Percentiles rank a stretch among this genome's conserved stretches.
phyloP scores from a whole-genome alignment of 2,888 invertebrate species.

The Zaprionus bogoriensis region DNA sequence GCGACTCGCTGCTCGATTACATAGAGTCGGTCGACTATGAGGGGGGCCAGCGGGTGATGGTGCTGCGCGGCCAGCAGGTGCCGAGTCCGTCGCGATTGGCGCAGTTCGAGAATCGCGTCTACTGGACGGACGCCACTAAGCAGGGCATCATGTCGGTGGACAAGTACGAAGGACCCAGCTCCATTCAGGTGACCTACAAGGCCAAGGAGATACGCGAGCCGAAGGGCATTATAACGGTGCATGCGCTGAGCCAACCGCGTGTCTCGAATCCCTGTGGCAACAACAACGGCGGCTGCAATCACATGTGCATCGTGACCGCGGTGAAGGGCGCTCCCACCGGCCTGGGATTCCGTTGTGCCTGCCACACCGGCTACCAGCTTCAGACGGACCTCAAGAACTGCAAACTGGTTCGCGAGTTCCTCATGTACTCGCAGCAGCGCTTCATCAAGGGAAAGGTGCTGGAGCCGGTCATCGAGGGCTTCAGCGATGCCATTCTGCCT shows the following conservation, averaged over 20 bases:
- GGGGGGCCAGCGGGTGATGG: slow-evolving; percentile 90
- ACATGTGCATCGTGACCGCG: slow-evolving; percentile 96
- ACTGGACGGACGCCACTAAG: slow-evolving; percentile 96
- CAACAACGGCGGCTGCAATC: slow-evolving; percentile 95
- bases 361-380: slow-evolving; percentile 93
- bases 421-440: slow-evolving; percentile 97
- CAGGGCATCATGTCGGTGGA: slow-evolving; percentile 94
- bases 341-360: slow-evolving; percentile 95
- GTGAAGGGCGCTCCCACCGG: slow-evolving; percentile 86
- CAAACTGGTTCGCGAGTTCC: slow-evolving; percentile 91
- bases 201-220: slow-evolving; percentile 92
- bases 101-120: slow-evolving; percentile 92
- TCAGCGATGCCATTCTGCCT: slow-evolving; percentile 97
- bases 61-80: slow-evolving; percentile 91
- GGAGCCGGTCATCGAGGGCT: slow-evolving; percentile 93
- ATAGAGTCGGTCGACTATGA: slow-evolving; percentile 98
- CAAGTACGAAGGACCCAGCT: slow-evolving; percentile 91
- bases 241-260: slow-evolving; percentile 89
- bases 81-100: slow-evolving; percentile 93
- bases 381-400: slow-evolving; percentile 90
- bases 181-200: slow-evolving; percentile 91
- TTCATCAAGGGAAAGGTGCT: slow-evolving; percentile 97
- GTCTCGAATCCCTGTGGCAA: slow-evolving; percentile 92
- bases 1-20: slow-evolving; percentile 96
- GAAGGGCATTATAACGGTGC: slow-evolving; percentile 92